Percentiles rank a stretch among this genome's conserved stretches.
These are phyloP conservation scores for Rhinogobio ventralis DNA, from an alignment of 2,797 vertebrate genomes.

Conservation along the genomic window DNA sequence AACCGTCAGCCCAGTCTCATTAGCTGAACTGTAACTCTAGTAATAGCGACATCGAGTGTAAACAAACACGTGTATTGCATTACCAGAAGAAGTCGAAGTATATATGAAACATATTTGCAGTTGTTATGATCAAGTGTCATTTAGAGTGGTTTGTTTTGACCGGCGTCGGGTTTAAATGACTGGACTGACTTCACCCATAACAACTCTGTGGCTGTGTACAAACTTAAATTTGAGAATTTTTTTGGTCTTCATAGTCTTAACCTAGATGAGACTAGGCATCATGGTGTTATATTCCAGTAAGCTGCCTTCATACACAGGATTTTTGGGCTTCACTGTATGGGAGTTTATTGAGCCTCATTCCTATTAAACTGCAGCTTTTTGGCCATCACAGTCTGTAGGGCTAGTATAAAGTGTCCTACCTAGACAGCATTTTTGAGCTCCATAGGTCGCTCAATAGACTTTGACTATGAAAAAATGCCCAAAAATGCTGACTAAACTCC, in stretches of 20 bases:
- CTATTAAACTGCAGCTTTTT: background rate
- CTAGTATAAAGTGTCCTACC: background rate
- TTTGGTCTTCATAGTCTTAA: background rate
- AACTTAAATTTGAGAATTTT: slow-evolving; percentile 8
- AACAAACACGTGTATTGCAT: background rate
- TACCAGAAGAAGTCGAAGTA: background rate
- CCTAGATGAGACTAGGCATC: background rate
- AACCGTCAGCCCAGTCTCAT: slow-evolving; percentile 11
- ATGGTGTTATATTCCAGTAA: background rate
- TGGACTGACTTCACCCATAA: slow-evolving; percentile 8
- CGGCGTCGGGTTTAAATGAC: slow-evolving; percentile 46
- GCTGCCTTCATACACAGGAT: background rate
- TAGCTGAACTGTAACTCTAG: background rate
- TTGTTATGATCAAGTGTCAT: background rate
- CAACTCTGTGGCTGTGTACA: background rate
- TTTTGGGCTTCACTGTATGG: background rate
- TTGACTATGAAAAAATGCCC: background rate
- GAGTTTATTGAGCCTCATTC: background rate
- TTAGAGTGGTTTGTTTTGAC: slow-evolving; percentile 9
- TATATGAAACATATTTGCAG: background rate
- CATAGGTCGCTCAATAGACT: background rate
- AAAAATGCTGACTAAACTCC: background rate
- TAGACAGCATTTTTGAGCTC: background rate
- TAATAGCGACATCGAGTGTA: background rate
- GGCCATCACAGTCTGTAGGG: background rate